Conservation (phyloP, 2,888 invertebrate species). For the Sphaerophoria taeniata region DNA sequence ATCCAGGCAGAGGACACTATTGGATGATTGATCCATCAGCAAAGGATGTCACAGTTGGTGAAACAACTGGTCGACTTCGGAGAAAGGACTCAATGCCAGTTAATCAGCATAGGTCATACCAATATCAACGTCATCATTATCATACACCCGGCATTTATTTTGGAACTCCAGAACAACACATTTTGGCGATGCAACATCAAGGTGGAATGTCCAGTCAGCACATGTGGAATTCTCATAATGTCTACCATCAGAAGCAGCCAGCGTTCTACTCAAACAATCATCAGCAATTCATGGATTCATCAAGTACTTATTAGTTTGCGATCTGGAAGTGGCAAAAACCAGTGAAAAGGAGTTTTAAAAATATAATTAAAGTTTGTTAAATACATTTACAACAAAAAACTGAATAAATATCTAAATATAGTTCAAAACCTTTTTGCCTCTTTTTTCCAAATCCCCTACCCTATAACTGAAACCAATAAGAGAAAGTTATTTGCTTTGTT, state of each 20-base stretch:
- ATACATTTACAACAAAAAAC: no score
- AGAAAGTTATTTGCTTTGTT: no score
- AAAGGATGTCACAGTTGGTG: slow-evolving; percentile 98
- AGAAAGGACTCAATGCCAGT: slow-evolving; percentile 83
- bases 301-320: background rate
- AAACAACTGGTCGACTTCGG: slow-evolving; percentile 96
- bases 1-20: slow-evolving; percentile 99
- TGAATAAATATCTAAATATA: no score
- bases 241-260: slow-evolving; percentile 45
- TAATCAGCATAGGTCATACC: slow-evolving; percentile 76
- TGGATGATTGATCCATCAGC: slow-evolving; percentile 98
- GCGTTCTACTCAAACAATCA: background rate
- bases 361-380: no score
- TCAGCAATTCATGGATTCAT: slow-evolving; percentile 7
- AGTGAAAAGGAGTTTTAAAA: no score
- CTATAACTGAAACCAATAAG: no score
- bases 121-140: slow-evolving; percentile 29
- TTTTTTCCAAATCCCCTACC: no score
- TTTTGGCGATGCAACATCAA: slow-evolving; percentile 47
- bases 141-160: slow-evolving; percentile 77
- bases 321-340: no score
- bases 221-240: slow-evolving; percentile 45
- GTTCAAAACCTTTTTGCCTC: no score
- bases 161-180: slow-evolving; percentile 76
- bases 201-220: slow-evolving; percentile 39